A percentile compares a stretch with the other conserved stretches of the same genome.
phyloP scores from a whole-genome alignment of 2,888 invertebrate species.

The Dorcus hopei region DNA sequence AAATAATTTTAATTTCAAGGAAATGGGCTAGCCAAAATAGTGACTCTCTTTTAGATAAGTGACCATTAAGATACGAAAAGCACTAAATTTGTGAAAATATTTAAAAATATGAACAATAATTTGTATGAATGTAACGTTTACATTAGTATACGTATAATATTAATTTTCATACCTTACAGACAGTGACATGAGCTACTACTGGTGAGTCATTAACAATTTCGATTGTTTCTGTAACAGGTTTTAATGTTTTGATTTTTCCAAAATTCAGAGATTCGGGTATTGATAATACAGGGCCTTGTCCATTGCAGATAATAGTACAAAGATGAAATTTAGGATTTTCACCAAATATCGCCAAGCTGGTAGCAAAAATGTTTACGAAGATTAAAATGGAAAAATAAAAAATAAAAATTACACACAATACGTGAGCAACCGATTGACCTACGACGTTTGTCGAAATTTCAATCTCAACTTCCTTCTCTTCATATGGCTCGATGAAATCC shows the following conservation, averaged over 20 bases:
- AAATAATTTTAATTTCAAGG: too few relatives aligned
- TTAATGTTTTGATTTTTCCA: constrained; percentile 60
- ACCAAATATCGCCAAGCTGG: constrained; percentile 29
- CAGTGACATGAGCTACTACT: constrained; percentile 51
- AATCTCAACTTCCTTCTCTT: constrained; percentile 43
- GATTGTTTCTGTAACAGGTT: constrained; percentile 51
- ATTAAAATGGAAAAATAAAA: not conserved
- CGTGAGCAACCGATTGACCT: constrained; percentile 10
- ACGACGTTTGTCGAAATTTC: constrained; percentile 34
- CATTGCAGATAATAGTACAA: constrained; percentile 55
- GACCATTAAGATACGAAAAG: too few relatives aligned
- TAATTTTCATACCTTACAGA: constrained; percentile 3
- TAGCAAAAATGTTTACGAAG: constrained; percentile 9
- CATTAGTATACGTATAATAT: too few relatives aligned
- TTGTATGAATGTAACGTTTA: too few relatives aligned
- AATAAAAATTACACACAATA: constrained; percentile 11
- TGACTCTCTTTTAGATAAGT: too few relatives aligned
- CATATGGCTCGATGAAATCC: constrained; percentile 51
- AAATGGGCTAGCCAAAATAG: too few relatives aligned
- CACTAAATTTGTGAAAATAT: too few relatives aligned
- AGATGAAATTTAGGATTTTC: constrained; percentile 6
- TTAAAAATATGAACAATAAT: too few relatives aligned
- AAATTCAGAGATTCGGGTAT: constrained; percentile 62
- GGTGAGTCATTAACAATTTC: constrained; percentile 68
- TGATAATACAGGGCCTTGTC: constrained; percentile 67